Percentiles rank a stretch among this genome's conserved stretches.
Evolutionary conservation across 2,113 vertebrate species (phyloP).

Genomic region (Otis tarda): DNA sequence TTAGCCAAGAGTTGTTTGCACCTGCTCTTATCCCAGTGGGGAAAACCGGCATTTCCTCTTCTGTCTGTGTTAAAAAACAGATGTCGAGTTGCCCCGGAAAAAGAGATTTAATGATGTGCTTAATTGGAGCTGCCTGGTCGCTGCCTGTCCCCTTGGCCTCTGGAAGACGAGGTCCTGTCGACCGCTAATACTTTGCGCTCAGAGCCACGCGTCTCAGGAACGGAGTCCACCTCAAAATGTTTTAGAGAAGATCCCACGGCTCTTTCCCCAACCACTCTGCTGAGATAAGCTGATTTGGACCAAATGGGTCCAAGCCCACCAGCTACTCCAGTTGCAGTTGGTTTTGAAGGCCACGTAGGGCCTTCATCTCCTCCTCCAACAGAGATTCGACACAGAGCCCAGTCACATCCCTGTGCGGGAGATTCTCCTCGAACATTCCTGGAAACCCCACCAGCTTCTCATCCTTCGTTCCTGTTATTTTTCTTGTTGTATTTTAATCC

Average conservation of each 20-base stretch:
- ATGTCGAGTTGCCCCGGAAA: background rate
- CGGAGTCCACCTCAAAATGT: background rate
- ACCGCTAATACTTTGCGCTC: background rate
- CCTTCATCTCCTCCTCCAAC: background rate
- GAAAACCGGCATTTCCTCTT: background rate
- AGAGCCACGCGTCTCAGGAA: background rate
- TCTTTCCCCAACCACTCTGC: background rate
- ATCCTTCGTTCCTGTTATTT: background rate
- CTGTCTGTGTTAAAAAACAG: background rate
- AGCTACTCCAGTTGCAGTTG: background rate
- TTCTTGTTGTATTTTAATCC: conserved; percentile 32
- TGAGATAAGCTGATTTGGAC: background rate
- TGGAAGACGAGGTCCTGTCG: background rate
- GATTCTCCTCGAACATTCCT: background rate
- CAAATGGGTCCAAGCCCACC: background rate
- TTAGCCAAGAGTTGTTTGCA: background rate
- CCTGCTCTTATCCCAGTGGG: background rate
- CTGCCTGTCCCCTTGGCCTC: background rate
- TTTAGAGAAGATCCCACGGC: background rate
- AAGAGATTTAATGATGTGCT: background rate
- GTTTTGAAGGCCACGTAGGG: background rate
- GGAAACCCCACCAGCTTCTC: background rate
- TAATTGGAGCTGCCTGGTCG: background rate
- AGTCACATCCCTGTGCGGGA: fast-evolving
- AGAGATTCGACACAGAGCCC: fast-evolving